Base-by-base conservation (phyloP, 1,140 invertebrate species). In the Kradibia gibbosae region DNA sequence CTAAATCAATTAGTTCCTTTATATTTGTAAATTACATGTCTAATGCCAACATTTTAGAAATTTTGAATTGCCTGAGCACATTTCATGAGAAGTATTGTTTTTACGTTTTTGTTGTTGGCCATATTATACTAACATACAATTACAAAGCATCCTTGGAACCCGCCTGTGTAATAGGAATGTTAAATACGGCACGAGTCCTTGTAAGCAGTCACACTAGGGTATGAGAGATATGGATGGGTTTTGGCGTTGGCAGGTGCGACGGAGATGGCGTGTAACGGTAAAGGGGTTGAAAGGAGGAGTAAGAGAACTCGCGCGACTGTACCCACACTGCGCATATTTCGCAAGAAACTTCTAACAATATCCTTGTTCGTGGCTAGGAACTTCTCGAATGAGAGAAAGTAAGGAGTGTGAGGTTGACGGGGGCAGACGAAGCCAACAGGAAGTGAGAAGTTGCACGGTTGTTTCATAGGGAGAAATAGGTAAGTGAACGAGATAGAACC, bases 341-440 rank as follows among this genome's bases (percentile, higher is more conserved):
- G 75, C 55, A 83, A 84, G 83, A 83, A 83, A 83, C 36, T 83
- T 83, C 74, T 74, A 84, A 83, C 83, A 83, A 84, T 84, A 84
- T 84, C 81, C 81, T 78, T 84, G 78, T 82, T 83, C 81, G 81
- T 36, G 78, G 81, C 73, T 53, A 45, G 53, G 31, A 84, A 82
- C 65, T 84, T 84, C 73, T 74, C 71, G 80, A 78, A 78, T 81
- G 76, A 77, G 83, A 77, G 76, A 80, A 82, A 57, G 80, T 79
- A 73, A 78, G 77, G 72, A 75, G 65, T 22, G 31, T 39, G 76
- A 15, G 45, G 31, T 20, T 36, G 31, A 34, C 2, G 45, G 53
- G 28, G 57, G 78, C 20, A 34, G 25, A n/a, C 31, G 45, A 57
- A 53, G 42, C 67, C 45, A 81, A 78, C 76, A 78, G 82, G 70